phyloP scores from a whole-genome alignment of 2,888 invertebrate genomes.

The Loripinus fragilis region DNA sequence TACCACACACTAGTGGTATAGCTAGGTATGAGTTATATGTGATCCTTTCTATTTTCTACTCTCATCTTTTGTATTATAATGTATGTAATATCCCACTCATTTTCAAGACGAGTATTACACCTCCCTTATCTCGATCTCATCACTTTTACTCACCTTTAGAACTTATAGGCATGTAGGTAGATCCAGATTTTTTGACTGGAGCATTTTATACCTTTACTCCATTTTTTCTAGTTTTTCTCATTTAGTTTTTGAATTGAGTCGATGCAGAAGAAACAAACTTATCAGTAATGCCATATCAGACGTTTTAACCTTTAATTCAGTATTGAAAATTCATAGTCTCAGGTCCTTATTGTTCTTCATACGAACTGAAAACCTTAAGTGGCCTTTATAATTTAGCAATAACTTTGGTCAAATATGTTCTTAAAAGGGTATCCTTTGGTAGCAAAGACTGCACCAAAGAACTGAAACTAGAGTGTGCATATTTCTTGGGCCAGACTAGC shows the following conservation, averaged over 20 bases:
- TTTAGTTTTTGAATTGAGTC: not conserved
- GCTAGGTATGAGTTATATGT: not conserved
- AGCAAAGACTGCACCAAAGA: too few species aligned
- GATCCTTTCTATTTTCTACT: constrained; percentile 10
- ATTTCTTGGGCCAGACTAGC: too few species aligned
- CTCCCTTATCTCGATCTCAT: not conserved
- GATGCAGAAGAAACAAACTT: too few species aligned
- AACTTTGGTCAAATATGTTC: too few species aligned
- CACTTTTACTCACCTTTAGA: constrained; percentile 1
- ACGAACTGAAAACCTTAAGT: too few species aligned
- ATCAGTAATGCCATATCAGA: too few species aligned
- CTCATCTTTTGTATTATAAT: not conserved
- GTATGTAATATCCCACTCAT: not conserved
- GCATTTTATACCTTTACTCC: not conserved
- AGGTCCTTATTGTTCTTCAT: too few species aligned
- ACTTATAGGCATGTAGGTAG: not conserved
- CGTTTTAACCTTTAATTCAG: too few species aligned
- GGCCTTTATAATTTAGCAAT: too few species aligned
- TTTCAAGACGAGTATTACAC: constrained; percentile 1
- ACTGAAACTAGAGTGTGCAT: too few species aligned
- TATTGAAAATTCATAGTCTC: too few species aligned
- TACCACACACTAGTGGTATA: not conserved
- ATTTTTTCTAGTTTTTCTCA: not conserved
- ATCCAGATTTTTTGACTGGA: not conserved
- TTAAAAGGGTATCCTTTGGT: too few species aligned